These are phyloP conservation scores for Coleophora flavipennella DNA, from an alignment of 2,888 invertebrate species.

Conservation along the genomic window DNA sequence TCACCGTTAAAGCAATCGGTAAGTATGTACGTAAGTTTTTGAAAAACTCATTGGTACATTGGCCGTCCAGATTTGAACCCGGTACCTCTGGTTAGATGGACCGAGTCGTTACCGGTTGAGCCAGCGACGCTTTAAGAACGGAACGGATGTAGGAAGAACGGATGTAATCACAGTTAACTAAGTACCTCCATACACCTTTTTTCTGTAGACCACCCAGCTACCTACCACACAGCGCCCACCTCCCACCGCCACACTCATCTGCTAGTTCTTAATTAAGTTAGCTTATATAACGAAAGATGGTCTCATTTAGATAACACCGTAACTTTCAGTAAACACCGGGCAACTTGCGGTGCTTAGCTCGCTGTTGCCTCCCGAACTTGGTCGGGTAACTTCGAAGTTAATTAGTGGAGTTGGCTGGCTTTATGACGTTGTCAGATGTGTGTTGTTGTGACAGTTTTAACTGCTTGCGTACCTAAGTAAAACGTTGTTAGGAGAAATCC, in stretches of 20 bases:
- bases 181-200: no score
- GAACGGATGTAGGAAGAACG: no score
- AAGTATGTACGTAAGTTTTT: no score
- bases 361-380: slow-evolving; percentile 33
- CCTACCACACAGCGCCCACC: slow-evolving; percentile 35
- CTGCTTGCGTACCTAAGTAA: no score
- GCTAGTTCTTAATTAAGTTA: slow-evolving; percentile 74
- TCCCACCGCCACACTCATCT: slow-evolving; percentile 68
- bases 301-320: slow-evolving; percentile 74
- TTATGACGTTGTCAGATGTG: slow-evolving; percentile 17
- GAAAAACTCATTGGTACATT: no score
- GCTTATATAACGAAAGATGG: slow-evolving; percentile 74
- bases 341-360: slow-evolving; percentile 60
- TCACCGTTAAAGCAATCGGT: no score
- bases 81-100: no score
- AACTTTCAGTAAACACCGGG: slow-evolving; percentile 58
- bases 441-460: slow-evolving; percentile 22
- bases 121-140: no score
- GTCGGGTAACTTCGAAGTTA: slow-evolving; percentile 11
- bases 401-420: slow-evolving; percentile 8
- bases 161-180: no score
- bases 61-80: no score
- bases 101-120: no score
- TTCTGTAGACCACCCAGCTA: slow-evolving; percentile 13
- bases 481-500: slow-evolving; percentile 9